Evolutionary conservation across 2,888 invertebrate species (phyloP), one percentile per base, ranked within the genome.

Genomic region (Chrysolina oricalcia): DNA sequence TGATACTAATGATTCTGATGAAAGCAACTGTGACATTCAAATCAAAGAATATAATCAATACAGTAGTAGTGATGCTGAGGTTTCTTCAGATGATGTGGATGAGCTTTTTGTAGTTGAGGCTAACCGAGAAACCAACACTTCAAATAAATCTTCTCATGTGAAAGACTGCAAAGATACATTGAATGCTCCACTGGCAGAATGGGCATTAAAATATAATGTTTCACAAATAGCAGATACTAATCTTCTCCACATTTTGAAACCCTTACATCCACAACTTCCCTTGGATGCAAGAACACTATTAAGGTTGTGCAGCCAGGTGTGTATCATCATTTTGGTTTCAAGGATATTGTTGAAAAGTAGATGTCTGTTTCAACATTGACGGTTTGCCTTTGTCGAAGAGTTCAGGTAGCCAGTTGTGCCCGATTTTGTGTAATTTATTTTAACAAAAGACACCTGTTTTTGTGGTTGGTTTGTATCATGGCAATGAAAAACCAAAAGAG

Each of bases 391-490:
- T 72, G 17, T 72, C 72, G 35, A 72, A 72, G 50, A 72, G 66
- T 65, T 72, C 72, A n/a, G 64, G 65, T 21, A 70, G 70, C 56
- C 73, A 73, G 43, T 64, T 73, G 17, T 73, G 64, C 21, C 64
- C 65, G 46, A 67, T 73, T 43, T 70, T 75, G 15, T 46, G 56
- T 23, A 70, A 59, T 78, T 23, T 68, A 68, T 48, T 67, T 40
- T 19, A 56, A 10, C 41, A 23, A 15, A 53, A 72, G 10, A 64
- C 59, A 19, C 56, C 73, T 66, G 73, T 50, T 19, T n/a, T 74
- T n/a, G 46, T 79, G 35, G 79, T 75, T 27, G 46, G 73, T 17
- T 79, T 75, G 76, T n/a, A n/a, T n/a, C n/a, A n/a, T n/a, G n/a
- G n/a, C n/a, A n/a, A n/a, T n/a, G n/a, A n/a, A n/a, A n/a, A 77